Base-by-base conservation (phyloP, 2,797 vertebrate species). In the Pipistrellus nathusii region DNA sequence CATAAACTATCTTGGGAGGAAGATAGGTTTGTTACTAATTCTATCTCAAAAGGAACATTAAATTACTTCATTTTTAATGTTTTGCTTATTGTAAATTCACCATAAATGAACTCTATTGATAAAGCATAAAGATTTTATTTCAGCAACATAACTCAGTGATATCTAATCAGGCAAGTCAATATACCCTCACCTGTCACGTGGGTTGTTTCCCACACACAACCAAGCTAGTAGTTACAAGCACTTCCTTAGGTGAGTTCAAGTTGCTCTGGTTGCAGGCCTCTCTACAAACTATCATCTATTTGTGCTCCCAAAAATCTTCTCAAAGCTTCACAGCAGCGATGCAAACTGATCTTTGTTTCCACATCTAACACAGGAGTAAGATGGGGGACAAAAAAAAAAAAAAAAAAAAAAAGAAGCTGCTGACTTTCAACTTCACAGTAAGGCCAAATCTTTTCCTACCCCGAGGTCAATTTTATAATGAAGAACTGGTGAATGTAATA, bases 41-140 rank as follows among this genome's bases (percentile, higher is more conserved):
- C 32, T 94, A 89, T 71, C 66, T 20, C 62, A 96, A 64, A 64
- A 91, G 21, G 27, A 20, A 77, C 14, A 88, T 5, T 76, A 51
- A 51, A 14, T 78, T 77, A 69, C 86, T 88, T 86, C 48, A 38
- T 95, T 97, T 94, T 89, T 71, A 90, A 97, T 89, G 48, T 44
- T 96, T 80, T 96, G 51, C 75, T 83, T 93, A 88, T 64, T 97
- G 59, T 7, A 83, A 96, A 82, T 44, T 91, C 96, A 91, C 41
- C 55, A 23, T 48, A 94, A 88, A 82, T 82, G 51, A 95, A 94
- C 3, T 73, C 30, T 25, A 84, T 4, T 46, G 44, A 78, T 32
- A 41, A 13, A 83, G 20, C 32, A 66, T 62, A 77, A 90, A 85
- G 32, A 11, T 90, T 76, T 90, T 68, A 78, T 55, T 30, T 66